Percentiles rank a stretch among this genome's conserved stretches.
phyloP scores from a whole-genome alignment of 1,140 invertebrate species.

The Drosophila bocki region DNA sequence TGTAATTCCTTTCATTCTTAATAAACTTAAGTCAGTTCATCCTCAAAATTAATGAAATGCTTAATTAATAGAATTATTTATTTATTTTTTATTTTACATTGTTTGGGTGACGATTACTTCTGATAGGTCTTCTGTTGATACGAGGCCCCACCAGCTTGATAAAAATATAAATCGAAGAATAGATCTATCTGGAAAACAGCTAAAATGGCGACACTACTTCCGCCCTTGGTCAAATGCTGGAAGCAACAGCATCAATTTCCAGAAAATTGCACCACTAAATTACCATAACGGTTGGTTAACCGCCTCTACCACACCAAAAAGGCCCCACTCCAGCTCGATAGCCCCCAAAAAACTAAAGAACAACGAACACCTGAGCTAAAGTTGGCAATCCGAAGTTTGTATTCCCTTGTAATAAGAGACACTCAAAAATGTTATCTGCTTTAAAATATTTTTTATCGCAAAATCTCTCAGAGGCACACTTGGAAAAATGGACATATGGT shows the following conservation, averaged over 20 bases:
- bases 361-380: slow-evolving; percentile 11
- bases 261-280: slow-evolving; percentile 78
- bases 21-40: too few relatives aligned
- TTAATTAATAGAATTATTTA: too few relatives aligned
- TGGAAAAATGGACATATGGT: not conserved
- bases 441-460: not conserved
- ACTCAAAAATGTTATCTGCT: not conserved
- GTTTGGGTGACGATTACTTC: too few relatives aligned
- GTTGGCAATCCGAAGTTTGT: not conserved
- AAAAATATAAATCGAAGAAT: not conserved
- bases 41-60: too few relatives aligned
- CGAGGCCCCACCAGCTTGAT: too few relatives aligned
- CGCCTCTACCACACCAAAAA: slow-evolving; percentile 1
- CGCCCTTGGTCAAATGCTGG: slow-evolving; percentile 21
- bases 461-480: not conserved
- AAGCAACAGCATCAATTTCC: slow-evolving; percentile 73
- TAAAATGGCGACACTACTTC: not conserved
- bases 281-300: slow-evolving; percentile 61
- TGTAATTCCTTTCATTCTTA: too few relatives aligned
- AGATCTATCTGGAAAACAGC: not conserved
- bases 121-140: too few relatives aligned
- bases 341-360: slow-evolving; percentile 65
- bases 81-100: too few relatives aligned
- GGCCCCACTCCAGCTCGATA: not conserved
- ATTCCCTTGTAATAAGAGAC: not conserved